Evolutionary conservation across 2,888 invertebrate species (phyloP), one percentile per base, ranked within the genome.

Genomic region (Ornithoptera alexandrae): DNA sequence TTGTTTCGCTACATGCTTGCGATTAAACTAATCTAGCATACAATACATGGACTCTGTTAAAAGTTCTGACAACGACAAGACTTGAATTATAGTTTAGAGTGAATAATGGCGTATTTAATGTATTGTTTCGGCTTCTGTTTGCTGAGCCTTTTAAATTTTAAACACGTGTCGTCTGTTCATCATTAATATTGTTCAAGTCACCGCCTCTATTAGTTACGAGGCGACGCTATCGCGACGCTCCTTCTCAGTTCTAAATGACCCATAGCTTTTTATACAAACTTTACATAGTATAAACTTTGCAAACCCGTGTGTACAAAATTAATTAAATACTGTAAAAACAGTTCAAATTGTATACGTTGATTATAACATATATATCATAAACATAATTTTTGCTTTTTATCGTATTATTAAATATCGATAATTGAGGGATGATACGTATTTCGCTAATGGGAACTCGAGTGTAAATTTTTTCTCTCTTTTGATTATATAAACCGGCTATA

Each of bases 191-290:
- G 76, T 78, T 75, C 72, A 78, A 77, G 78, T 76, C 77, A 74
- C 74, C 73, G 74, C 78, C 76, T 76, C 76, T 77, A 80, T 80
- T 77, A 78, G 74, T 73, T 75, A 72, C 72, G 73, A 74, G 76
- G 74, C 76, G 74, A 74, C 73, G 74, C 73, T 80, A 81, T 83
- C 79, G 74, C 75, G 80, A 83, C 82, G 81, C 78, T 83, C 79
- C 84, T 84, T 82, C 73, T 77, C 70, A 74, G 74, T 69, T 71
- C 53, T 67, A 60, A 64, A 53, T 53, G 18, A 53, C 8, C n/a
- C 6, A 12, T n/a, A n/a, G 6, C n/a, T 18, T 53, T 53, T 53
- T 18, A 12, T 53, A 18, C 53, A 53, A n/a, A 53, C 6, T 53
- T 53, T 53, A 53, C n/a, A n/a, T 53, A 53, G 12, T 12, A 12